A percentile compares a stretch with the other conserved stretches of the same genome.
These are phyloP conservation scores for Lepidurus arcticus DNA, from an alignment of 1,140 invertebrate genomes.

Conservation along the genomic window DNA sequence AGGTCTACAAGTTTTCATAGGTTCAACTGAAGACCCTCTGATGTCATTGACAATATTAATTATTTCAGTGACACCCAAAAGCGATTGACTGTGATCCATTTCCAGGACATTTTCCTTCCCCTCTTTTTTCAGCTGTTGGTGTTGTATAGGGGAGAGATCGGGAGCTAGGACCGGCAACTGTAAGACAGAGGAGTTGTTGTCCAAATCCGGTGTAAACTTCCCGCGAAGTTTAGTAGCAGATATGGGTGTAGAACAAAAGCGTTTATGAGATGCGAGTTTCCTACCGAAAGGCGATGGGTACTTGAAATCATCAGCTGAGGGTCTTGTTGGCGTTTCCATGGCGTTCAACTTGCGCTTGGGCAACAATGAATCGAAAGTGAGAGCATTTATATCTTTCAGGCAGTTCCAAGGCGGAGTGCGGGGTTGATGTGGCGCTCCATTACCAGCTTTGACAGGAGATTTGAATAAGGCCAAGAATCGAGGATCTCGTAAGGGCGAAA, in stretches of 20 bases:
- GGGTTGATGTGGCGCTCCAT: neutral
- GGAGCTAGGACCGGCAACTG: neutral
- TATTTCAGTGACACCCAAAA: constrained; percentile 6
- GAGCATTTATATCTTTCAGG: neutral
- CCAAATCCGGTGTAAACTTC: neutral
- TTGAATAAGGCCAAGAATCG: neutral
- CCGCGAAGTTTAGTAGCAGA: neutral
- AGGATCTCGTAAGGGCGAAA: neutral
- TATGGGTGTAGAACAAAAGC: neutral
- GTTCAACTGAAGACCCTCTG: neutral
- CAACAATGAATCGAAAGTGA: neutral
- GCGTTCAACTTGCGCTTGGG: neutral
- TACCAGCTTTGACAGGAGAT: neutral
- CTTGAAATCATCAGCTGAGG: neutral
- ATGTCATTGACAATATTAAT: constrained; percentile 19
- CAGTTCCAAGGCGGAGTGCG: neutral
- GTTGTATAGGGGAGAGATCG: neutral
- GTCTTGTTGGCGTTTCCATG: neutral
- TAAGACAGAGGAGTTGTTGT: neutral
- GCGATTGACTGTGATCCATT: constrained; percentile 5
- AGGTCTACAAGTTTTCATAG: neutral
- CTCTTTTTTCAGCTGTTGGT: neutral
- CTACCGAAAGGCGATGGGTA: neutral
- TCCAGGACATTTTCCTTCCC: neutral
- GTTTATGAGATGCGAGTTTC: neutral